phyloP scores from a whole-genome alignment of 2,888 invertebrate genomes.

The Adela reaumurella region DNA sequence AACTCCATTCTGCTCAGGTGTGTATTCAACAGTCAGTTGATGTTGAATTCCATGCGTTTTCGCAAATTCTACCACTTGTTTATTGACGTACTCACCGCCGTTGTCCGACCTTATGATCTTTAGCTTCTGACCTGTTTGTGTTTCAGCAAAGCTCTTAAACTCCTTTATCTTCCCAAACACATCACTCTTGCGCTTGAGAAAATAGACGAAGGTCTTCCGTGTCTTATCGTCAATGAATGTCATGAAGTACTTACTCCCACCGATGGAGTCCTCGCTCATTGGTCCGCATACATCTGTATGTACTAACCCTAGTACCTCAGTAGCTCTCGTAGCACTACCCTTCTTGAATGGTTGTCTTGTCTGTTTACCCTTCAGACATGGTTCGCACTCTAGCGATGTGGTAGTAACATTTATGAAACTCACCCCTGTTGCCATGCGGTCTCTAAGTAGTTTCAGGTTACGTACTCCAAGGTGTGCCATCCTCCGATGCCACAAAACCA shows the following conservation, averaged over 20 bases:
- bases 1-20: no score
- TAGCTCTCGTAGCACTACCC: not conserved
- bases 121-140: not conserved
- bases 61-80: not conserved
- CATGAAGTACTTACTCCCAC: slow-evolving; percentile 9
- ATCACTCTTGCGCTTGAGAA: slow-evolving; percentile 11
- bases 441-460: not conserved
- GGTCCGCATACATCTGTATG: slow-evolving; percentile 12
- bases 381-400: not conserved
- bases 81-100: not conserved
- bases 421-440: not conserved
- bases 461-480: not conserved
- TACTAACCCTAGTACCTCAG: slow-evolving; percentile 4
- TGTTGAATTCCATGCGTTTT: not conserved
- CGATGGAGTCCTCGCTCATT: slow-evolving; percentile 7
- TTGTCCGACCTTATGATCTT: not conserved
- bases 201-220: slow-evolving; percentile 5
- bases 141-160: slow-evolving; percentile 9
- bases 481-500: not conserved
- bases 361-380: not conserved
- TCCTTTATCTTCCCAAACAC: slow-evolving; percentile 9
- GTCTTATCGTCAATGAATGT: slow-evolving; percentile 12
- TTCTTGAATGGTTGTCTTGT: not conserved
- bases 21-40: not conserved
- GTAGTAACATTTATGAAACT: not conserved